Conservation (phyloP, 2,113 vertebrate species). For the Xenotilapia leptura region DNA sequence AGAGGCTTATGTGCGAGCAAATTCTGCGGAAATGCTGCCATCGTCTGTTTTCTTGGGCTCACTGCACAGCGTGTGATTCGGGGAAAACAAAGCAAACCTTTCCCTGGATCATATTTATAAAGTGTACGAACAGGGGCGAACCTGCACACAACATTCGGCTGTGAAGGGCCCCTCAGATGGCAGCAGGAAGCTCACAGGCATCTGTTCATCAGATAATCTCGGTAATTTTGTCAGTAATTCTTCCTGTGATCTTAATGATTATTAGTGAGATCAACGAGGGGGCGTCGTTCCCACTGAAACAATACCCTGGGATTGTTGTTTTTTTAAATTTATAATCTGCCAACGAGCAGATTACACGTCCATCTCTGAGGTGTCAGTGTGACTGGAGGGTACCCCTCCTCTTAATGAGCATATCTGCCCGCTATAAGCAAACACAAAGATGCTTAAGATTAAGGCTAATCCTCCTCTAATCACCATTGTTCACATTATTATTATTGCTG, state of each 20-base stretch:
- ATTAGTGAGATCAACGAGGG: neutral
- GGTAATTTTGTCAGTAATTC: constrained; percentile 39
- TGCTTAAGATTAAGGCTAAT: constrained; percentile 45
- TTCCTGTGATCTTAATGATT: constrained; percentile 24
- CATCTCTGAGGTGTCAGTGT: constrained; percentile 1
- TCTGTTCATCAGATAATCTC: constrained; percentile 49
- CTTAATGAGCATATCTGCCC: constrained; percentile 13
- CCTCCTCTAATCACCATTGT: constrained; percentile 31
- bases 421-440: constrained; percentile 12
- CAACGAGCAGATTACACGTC: constrained; percentile 49
- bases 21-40: constrained; percentile 47
- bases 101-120: neutral
- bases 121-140: neutral
- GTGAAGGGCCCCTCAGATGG: neutral
- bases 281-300: neutral
- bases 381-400: neutral
- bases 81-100: neutral
- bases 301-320: constrained; percentile 28
- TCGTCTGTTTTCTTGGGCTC: constrained; percentile 6
- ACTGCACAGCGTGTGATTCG: neutral
- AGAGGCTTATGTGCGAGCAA: neutral
- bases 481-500: constrained; percentile 1
- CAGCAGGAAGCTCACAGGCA: neutral
- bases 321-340: constrained; percentile 29
- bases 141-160: neutral